A percentile compares a stretch with the other conserved stretches of the same genome.
These are phyloP conservation scores for Spodoptera exigua DNA, from an alignment of 2,888 invertebrate genomes.

Conservation along the genomic window DNA sequence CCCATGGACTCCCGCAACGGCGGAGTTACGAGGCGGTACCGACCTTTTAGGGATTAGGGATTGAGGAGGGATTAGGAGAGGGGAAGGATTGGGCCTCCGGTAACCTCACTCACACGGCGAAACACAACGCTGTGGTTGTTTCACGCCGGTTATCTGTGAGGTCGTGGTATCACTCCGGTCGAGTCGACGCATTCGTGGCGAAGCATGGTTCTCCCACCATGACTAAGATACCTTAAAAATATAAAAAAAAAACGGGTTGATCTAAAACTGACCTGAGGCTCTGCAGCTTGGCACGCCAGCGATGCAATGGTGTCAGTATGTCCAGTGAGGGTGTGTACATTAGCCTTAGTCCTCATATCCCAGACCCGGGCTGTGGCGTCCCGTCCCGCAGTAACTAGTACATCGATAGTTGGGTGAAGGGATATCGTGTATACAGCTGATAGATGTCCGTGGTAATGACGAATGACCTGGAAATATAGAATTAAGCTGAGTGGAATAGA, in stretches of 20 bases:
- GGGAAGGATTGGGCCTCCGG: no score
- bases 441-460: conserved; percentile 99
- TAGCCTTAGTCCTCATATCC: conserved; percentile 99
- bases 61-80: no score
- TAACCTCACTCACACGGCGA: no score
- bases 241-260: background rate
- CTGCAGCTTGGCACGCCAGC: conserved; percentile 96
- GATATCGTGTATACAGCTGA: conserved; percentile 98
- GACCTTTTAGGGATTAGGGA: no score
- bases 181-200: no score
- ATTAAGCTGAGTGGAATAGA: background rate
- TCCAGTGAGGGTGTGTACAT: conserved; percentile 98
- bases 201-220: no score
- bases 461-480: conserved; percentile 91
- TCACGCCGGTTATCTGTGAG: no score
- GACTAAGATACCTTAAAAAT: no score
- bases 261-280: conserved; percentile 94
- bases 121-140: no score
- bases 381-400: conserved; percentile 97
- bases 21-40: no score
- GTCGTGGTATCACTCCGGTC: no score
- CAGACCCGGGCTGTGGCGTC: conserved; percentile 99
- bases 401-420: conserved; percentile 98
- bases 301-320: conserved; percentile 99
- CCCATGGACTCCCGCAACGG: no score